phyloP scores from a whole-genome alignment of 2,888 invertebrate genomes.

The Drosophila emarginata region DNA sequence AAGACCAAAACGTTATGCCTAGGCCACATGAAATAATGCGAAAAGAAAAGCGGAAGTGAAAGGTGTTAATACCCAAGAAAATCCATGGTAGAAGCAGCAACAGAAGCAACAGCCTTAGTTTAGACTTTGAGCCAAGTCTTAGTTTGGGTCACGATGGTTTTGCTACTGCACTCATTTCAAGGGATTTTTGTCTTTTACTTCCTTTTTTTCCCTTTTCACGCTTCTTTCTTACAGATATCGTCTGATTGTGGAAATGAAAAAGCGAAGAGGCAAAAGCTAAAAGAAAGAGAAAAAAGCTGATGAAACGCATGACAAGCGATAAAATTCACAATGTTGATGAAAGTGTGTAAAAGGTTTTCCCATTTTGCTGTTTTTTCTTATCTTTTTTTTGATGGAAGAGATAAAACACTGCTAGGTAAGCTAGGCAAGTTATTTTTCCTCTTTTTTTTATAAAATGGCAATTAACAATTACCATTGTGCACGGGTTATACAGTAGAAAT shows the following conservation, averaged over 20 bases:
- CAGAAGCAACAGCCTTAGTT: slow-evolving; percentile 1
- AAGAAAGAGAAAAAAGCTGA: not conserved
- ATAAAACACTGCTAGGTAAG: not conserved
- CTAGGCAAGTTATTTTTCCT: no score
- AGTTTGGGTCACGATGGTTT: slow-evolving; percentile 49
- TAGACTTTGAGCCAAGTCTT: slow-evolving; percentile 63
- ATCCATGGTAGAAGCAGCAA: slow-evolving; percentile 18
- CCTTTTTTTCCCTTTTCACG: not conserved
- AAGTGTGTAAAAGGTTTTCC: not conserved
- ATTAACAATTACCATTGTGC: not conserved
- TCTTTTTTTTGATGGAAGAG: not conserved
- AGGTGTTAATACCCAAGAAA: slow-evolving; percentile 44
- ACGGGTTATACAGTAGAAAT: not conserved
- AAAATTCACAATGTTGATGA: slow-evolving; percentile 14
- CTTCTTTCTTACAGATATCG: not conserved
- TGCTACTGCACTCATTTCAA: slow-evolving; percentile 17
- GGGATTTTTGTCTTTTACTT: slow-evolving; percentile 22
- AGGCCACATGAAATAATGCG: slow-evolving; percentile 20
- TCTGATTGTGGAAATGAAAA: slow-evolving; percentile 3
- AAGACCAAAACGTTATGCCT: slow-evolving; percentile 4
- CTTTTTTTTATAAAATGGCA: not conserved
- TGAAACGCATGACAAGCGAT: not conserved
- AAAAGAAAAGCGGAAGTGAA: slow-evolving; percentile 36
- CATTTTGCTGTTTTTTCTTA: not conserved
- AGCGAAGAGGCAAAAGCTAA: not conserved